Base-by-base conservation (phyloP, 2,797 vertebrate species). In the Bufotes viridis region DNA sequence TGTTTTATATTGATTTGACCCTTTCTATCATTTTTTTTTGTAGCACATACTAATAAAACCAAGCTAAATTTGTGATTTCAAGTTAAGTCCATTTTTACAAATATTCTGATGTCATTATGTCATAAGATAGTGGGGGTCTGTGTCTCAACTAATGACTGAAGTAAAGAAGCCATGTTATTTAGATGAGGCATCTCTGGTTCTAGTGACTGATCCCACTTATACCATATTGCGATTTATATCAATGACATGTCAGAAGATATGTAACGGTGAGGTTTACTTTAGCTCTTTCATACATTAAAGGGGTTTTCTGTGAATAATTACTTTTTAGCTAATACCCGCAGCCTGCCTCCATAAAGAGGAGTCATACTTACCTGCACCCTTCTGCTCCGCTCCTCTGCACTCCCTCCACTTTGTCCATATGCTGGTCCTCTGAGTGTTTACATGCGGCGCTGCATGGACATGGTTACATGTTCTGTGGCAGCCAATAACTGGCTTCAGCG, bases 1-100 rank as follows among this genome's bases (percentile, higher is more conserved):
- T 84, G 60, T 24, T 42, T 51, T 72, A 15, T 58, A 60, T 58
- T 58, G n/a, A 72, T 72, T 72, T 74, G 70, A 70, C 26, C 34
- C 7, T 72, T 72, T 72, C 2, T 70, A 18, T 72, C 0, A 34
- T 15, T 2, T 51, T 53, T 53, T 75, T 42, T 20, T 2, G 20
- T 51, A 51, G 2, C 3, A 1, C 22, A 13, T 6, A n/a, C 17
- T 72, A 9, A 34, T 72, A 9, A 8, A 69, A 15, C 2, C 29
- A 8, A 72, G 26, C 17, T 70, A 15, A 12, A 67, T 67, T 67
- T 67, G 9, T 72, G 2, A 13, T 69, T 69, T 69, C 26, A 67
- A 67, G 63, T 67, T 14, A 69, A 69, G 26, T 15, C 67, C 14
- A 29, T 7, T 24, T 6, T 26, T 69, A 26, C 69, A 72, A 34